Evolutionary conservation across 2,113 vertebrate genomes (phyloP).

Genomic region (Rhipidura dahli): DNA sequence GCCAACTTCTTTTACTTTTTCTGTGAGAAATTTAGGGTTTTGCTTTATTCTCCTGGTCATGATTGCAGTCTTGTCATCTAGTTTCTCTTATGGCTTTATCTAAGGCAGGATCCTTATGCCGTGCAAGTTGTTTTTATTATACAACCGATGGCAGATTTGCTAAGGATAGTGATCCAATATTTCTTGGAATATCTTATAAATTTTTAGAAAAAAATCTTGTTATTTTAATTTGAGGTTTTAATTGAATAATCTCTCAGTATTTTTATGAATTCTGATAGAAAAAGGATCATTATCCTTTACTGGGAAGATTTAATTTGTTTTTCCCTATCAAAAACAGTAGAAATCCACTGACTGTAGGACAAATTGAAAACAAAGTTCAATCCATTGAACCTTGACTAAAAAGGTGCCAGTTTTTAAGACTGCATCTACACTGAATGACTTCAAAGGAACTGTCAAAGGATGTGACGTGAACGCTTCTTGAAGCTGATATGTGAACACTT

Average conservation of each 20-base stretch:
- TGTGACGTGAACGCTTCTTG: not conserved
- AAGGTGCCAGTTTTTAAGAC: not conserved
- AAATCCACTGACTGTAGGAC: not conserved
- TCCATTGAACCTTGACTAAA: not conserved
- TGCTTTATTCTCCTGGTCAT: not conserved
- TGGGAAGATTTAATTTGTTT: not conserved
- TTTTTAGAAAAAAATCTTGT: not conserved
- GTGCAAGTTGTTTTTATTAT: not conserved
- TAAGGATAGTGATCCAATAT: not conserved
- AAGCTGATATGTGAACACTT: not conserved
- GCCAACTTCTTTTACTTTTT: not conserved
- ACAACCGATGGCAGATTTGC: not conserved
- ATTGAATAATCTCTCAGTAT: not conserved
- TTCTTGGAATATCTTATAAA: not conserved
- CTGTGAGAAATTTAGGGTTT: not conserved
- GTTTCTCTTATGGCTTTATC: not conserved
- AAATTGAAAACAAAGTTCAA: too few relatives aligned
- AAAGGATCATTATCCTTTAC: not conserved
- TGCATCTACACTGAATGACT: not conserved
- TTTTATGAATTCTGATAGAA: not conserved
- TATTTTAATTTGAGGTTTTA: not conserved
- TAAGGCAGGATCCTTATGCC: not conserved
- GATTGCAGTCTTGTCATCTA: not conserved
- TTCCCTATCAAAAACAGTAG: not conserved
- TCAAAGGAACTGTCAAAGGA: not conserved